Evolutionary conservation across 2,888 invertebrate species (phyloP), one percentile per base, ranked within the genome.

Genomic region (Lepidocyrtinus sp.): DNA sequence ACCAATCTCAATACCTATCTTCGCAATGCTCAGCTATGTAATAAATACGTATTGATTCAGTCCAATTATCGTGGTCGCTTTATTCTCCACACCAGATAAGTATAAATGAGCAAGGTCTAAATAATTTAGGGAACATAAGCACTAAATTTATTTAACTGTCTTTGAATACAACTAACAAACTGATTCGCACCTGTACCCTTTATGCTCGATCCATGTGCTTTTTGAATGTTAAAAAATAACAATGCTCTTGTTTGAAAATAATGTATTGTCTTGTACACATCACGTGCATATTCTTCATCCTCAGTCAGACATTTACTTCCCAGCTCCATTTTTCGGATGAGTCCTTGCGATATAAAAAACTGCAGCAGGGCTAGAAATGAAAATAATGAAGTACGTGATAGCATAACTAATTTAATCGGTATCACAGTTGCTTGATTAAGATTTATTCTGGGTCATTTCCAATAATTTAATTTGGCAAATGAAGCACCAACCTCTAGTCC

Each of bases 311-410:
- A 3, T n/a, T 12, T 0, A 1, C 19, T 15, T 61, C n/a, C 63
- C 21, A 21, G 59, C 19, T 45, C 26, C 12, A 45, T 69, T 45
- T 65, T 63, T 15, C 62, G 46, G 12, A 80, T 26, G 15, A 83
- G 74, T 7, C 78, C 81, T 83, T 83, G 81, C 5, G 81, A 69
- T n/a, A 81, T 61, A 36, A 72, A 81, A 50, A 78, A 81, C 26
- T 83, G 81, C 15, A 81, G 74, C n/a, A 73, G 65, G 50, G 83
- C 83, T 83, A 26, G 3, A 55, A 63, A 27, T 1, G 3, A 55
- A 55, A 63, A 50, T n/a, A 25, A 17, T 17, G 59, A 59, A 26
- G 12, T 61, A 17, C 36, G 22, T 24, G 50, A 67, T 24, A 22
- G 15, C 45, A 36, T 15, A 65, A 1, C 7, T 61, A n/a, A 55